Percentiles rank a stretch among this genome's conserved stretches.
phyloP scores from a whole-genome alignment of 1,140 invertebrate genomes.

The Homarus americanus region DNA sequence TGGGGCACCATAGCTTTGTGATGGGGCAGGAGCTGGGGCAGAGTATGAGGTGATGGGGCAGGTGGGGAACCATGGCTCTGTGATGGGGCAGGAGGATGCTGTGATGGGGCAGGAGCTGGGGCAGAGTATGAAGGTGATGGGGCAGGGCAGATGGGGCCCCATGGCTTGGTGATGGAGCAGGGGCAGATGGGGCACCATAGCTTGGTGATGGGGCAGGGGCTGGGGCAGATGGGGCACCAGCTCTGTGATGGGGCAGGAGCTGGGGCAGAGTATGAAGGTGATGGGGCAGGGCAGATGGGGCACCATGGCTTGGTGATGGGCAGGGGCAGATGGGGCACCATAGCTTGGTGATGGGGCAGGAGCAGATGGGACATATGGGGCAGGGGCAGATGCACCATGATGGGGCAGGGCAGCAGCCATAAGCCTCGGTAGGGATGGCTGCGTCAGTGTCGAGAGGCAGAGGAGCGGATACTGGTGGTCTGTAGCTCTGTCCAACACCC shows the following conservation, averaged over 20 bases:
- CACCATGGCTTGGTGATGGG: constrained; percentile 1
- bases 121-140: background rate
- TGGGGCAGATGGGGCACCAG: background rate
- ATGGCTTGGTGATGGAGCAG: constrained; percentile 24
- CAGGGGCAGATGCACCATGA: background rate
- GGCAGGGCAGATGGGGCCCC: background rate
- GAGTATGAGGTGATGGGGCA: too few species aligned
- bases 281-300: background rate
- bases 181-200: background rate
- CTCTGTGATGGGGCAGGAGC: constrained; percentile 5
- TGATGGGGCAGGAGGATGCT: constrained; percentile 9
- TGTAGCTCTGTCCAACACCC: background rate
- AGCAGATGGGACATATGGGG: too few species aligned
- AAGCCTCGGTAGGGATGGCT: background rate
- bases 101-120: constrained; percentile 12
- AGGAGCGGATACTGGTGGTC: background rate
- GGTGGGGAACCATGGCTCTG: background rate
- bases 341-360: constrained; percentile 18
- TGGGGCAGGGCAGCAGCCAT: constrained; percentile 23
- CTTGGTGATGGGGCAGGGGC: constrained; percentile 13
- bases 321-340: background rate
- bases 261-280: background rate
- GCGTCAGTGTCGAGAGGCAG: background rate
- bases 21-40: too few species aligned
- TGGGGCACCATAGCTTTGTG: constrained; percentile 20